Percentiles rank a stretch among this genome's conserved stretches.
Evolutionary conservation across 2,888 invertebrate genomes (phyloP).

Genomic region (Amblyjoppa fuscipennis): DNA sequence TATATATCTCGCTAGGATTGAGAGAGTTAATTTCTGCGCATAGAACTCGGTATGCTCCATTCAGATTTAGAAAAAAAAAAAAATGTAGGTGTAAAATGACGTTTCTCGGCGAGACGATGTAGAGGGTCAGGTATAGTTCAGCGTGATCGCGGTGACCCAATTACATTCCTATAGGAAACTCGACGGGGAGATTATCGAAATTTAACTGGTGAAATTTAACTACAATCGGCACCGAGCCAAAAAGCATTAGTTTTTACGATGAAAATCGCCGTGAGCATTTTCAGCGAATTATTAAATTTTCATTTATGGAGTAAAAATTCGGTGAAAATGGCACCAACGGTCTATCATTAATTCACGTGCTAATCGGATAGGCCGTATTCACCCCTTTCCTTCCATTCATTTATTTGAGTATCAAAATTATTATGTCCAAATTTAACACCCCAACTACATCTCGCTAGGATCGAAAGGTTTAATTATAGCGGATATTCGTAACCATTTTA

Average conservation of each 20-base stretch:
- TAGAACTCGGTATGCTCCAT: neutral
- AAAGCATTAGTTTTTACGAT: neutral
- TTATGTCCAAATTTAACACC: neutral
- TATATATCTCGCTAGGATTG: neutral
- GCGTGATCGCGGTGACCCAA: conserved; percentile 8
- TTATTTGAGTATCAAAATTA: too few relatives aligned
- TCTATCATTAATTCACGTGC: too few relatives aligned
- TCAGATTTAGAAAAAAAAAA: too few relatives aligned
- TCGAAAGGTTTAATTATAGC: neutral
- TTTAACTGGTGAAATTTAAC: neutral
- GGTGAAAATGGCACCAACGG: too few relatives aligned
- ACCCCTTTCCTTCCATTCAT: too few relatives aligned
- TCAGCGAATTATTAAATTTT: neutral
- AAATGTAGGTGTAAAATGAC: too few relatives aligned
- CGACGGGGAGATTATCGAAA: neutral
- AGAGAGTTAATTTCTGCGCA: neutral
- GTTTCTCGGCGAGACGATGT: too few relatives aligned
- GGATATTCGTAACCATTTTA: too few relatives aligned
- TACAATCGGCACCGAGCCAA: neutral
- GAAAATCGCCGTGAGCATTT: neutral
- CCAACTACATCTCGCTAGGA: neutral
- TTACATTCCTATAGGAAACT: neutral
- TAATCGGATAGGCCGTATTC: too few relatives aligned
- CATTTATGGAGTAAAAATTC: too few relatives aligned
- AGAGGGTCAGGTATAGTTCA: too few relatives aligned